Evolutionary conservation across 1,140 invertebrate species (phyloP).

Genomic region (Holotrichia oblita): DNA sequence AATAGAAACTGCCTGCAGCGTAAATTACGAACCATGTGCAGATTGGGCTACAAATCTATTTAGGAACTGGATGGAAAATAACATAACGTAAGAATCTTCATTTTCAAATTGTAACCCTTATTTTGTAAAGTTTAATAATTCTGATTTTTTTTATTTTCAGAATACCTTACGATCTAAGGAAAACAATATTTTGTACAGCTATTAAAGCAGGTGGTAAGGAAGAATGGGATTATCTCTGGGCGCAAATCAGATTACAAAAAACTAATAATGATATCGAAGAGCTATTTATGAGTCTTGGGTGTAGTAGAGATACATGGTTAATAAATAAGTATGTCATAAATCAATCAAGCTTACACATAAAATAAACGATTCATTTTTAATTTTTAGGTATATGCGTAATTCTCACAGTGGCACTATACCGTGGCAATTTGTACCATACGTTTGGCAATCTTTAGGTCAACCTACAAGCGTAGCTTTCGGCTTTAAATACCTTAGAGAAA

Average conservation of each 20-base stretch:
- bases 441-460: conserved; percentile 57
- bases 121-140: background rate
- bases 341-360: background rate
- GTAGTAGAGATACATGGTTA: conserved; percentile 57
- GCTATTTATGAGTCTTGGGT: conserved; percentile 55
- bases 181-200: conserved; percentile 53
- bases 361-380: background rate
- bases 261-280: conserved; percentile 49
- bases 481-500: conserved; percentile 55
- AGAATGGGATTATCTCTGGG: conserved; percentile 58
- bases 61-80: conserved; percentile 53
- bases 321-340: conserved; percentile 54
- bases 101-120: background rate
- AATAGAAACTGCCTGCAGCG: conserved; percentile 51
- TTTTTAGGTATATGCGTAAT: conserved; percentile 14
- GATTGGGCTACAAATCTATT: conserved; percentile 52
- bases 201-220: conserved; percentile 52
- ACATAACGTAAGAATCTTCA: conserved; percentile 52
- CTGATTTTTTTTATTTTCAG: conserved; percentile 49
- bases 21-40: conserved; percentile 53
- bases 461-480: conserved; percentile 54
- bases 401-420: conserved; percentile 55
- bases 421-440: conserved; percentile 54
- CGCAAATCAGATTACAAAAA: conserved; percentile 44
- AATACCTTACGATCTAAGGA: conserved; percentile 52